Base-by-base conservation (phyloP, 1,140 invertebrate species). In the Drosophila erecta region DNA sequence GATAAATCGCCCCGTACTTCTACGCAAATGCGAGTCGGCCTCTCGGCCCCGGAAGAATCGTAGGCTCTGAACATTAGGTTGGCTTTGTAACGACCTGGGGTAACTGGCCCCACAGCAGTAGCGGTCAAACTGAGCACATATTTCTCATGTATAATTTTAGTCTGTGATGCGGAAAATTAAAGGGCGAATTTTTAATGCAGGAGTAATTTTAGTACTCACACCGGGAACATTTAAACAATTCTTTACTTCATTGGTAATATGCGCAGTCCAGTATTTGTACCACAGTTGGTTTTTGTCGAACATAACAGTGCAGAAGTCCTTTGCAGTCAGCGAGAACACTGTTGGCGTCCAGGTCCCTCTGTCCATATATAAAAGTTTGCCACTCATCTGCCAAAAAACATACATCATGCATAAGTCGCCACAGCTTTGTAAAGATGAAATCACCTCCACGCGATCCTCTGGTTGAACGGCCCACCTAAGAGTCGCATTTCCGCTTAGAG, bases 241-340 rank as follows among this genome's bases (percentile, higher is more conserved):
- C 17, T 22, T 55, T 0, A 66, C 40, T 6, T 76, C 7, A 37
- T 81, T 81, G 0, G 0, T 47, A 7, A 72, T 0, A n/a, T 81
- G 17, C 14, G 17, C 1, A 0, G 47, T 22, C 60, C 65, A 76
- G 22, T 1, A 14, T 2, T 7, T 38, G 38, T 76, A 66, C 78
- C 65, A 81, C 0, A 17, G 35, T 6, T 78, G 54, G 0, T 37
- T 58, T 7, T 41, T 14, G 20, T 81, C 72, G 46, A 58, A 76
- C 24, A 81, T 27, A 0, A 10, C 0, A 0, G 24, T 37, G 15
- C 78, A 81, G 0, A 38, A 35, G 35, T 76, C 60, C 3, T 4
- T 11, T 7, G 20, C 1, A 7, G 3, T 0, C 0, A 80, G 0
- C 2, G 17, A 12, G 10, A 61, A 38, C 0, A 35, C 7, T 2